phyloP scores from a whole-genome alignment of 2,797 vertebrate species.

The Lacerta bilineata region DNA sequence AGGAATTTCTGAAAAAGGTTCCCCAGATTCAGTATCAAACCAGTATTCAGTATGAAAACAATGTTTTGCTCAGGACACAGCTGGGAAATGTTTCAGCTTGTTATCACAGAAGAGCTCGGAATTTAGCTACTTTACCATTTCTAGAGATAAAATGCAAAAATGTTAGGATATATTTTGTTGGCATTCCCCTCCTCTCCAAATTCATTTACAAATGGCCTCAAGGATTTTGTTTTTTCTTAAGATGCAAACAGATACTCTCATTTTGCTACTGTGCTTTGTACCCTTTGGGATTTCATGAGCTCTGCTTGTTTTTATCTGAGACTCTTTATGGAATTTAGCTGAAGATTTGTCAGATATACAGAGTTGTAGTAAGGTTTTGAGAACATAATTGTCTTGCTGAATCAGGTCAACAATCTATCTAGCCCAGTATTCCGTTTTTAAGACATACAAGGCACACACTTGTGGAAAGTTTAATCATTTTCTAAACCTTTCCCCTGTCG shows the following conservation, averaged over 20 bases:
- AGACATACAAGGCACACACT: too few relatives aligned
- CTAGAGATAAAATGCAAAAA: background rate
- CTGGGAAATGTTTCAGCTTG: background rate
- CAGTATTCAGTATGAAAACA: background rate
- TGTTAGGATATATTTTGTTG: background rate
- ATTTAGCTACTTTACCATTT: background rate
- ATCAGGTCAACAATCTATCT: too few relatives aligned
- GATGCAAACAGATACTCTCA: background rate
- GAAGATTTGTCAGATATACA: background rate
- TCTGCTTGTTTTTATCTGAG: background rate
- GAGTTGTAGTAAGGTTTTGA: background rate
- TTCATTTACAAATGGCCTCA: background rate
- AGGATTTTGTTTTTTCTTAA: background rate
- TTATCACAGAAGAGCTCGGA: background rate
- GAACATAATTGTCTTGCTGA: background rate
- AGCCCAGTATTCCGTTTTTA: too few relatives aligned
- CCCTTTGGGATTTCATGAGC: background rate
- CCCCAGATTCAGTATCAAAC: too few relatives aligned
- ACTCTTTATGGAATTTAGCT: background rate
- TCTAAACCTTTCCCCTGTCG: background rate
- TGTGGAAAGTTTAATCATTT: background rate
- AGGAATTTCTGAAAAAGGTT: too few relatives aligned
- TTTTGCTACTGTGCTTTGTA: slow-evolving; percentile 4
- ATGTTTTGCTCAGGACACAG: background rate
- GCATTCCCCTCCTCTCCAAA: background rate